Evolutionary conservation across 2,888 invertebrate species (phyloP), one percentile per base, ranked within the genome.

Genomic region (Diabrotica balteata): DNA sequence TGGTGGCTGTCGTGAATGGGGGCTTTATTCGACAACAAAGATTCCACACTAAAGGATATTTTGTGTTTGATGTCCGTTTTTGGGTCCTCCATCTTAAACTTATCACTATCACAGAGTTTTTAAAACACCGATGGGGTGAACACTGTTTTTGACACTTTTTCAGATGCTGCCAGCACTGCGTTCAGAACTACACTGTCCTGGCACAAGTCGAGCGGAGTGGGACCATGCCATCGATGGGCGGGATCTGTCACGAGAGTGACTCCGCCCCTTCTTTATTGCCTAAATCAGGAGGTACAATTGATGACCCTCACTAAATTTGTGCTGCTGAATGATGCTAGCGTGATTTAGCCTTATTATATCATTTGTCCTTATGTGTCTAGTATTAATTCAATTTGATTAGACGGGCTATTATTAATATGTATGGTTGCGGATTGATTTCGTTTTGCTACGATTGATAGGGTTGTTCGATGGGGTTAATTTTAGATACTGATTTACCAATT

Each of bases 31-130:
- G 74, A 84, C 47, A 91, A 81, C 32, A 91, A 80, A 0, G 91
- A 87, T 82, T 91, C 91, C 58, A 91, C 91, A 84, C 91, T 91
- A 82, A 91, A 91, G 70, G 91, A 91, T 79, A 91, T 91, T 76
- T 91, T 90, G 75, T 90, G 86, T 80, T 88, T 89, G 78, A 87
- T 80, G 66, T 79, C 80, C 47, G 80, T 81, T 73, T 82, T 82
- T 45, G 82, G 79, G 66, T 82, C 81, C 73, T 82, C 82, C 82
- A 83, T 83, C 55, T 70, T 76, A 68, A 72, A 73, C 77, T 76
- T 75, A 52, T 11, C 55, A 57, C 55, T 57, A 57, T 57, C 55
- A 57, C 55, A 57, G 55, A 45, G 9, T 45, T 8, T 57, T 44
- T 8, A 45, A 55, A 44, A 11, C 55, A 44, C 44, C 7, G 32